Evolutionary conservation across 2,888 invertebrate genomes (phyloP).

Genomic region (Alitta virens): DNA sequence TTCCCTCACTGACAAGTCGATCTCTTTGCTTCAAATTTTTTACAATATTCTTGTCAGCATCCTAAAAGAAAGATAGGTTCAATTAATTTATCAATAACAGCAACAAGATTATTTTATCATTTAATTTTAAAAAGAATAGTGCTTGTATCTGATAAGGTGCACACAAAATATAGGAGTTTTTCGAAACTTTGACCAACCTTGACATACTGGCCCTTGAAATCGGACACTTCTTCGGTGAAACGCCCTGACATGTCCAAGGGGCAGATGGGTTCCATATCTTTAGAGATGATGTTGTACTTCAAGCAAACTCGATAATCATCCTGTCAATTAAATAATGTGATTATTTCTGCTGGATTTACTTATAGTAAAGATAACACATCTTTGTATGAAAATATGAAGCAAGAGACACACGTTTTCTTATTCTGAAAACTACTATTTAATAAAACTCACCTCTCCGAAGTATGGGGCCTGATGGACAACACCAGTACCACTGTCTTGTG

Average conservation of each 20-base stretch:
- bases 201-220: slow-evolving; percentile 87
- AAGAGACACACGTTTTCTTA: no score
- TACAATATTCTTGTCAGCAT: slow-evolving; percentile 94
- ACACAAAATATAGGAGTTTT: no score
- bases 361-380: no score
- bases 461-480: slow-evolving; percentile 98
- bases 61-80: slow-evolving; percentile 61
- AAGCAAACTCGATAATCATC: slow-evolving; percentile 84
- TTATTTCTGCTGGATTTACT: no score
- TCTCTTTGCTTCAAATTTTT: slow-evolving; percentile 74
- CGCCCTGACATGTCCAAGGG: slow-evolving; percentile 90
- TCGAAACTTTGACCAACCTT: slow-evolving; percentile 66
- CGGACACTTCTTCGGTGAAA: slow-evolving; percentile 79
- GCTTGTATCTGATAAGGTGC: no score
- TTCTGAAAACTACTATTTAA: no score
- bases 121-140: no score
- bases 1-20: slow-evolving; percentile 73
- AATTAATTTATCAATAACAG: no score
- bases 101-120: no score
- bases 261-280: slow-evolving; percentile 78
- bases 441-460: slow-evolving; percentile 78
- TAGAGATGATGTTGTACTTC: slow-evolving; percentile 74
- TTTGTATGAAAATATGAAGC: no score
- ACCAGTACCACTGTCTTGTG: slow-evolving; percentile 94
- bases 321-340: no score